These are phyloP conservation scores for Drosophila miranda DNA, from an alignment of 1,140 invertebrate genomes.

Conservation along the genomic window DNA sequence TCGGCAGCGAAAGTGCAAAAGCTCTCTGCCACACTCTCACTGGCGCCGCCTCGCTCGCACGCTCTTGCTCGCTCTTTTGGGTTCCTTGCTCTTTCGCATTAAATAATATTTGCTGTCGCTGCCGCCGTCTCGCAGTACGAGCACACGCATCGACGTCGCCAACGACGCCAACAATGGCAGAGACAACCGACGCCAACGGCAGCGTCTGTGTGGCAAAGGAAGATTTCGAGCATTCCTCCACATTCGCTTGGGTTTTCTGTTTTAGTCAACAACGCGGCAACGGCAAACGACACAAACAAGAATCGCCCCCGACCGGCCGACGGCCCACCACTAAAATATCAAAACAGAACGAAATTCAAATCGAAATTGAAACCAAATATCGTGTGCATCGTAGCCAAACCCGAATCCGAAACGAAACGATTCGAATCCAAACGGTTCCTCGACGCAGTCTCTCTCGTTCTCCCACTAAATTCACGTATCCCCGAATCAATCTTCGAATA, in stretches of 20 bases:
- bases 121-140: slow-evolving; percentile 7
- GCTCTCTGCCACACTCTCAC: slow-evolving; percentile 18
- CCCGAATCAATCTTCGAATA: too few species aligned
- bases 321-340: background rate
- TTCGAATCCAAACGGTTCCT: background rate
- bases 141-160: slow-evolving; percentile 18
- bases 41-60: slow-evolving; percentile 6
- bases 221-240: slow-evolving; percentile 61
- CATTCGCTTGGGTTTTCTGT: slow-evolving; percentile 53
- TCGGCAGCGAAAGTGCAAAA: slow-evolving; percentile 49
- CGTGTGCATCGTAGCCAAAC: slow-evolving; percentile 1
- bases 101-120: slow-evolving; percentile 60
- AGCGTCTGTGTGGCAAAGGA: slow-evolving; percentile 25
- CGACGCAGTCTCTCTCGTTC: too few species aligned
- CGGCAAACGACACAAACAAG: slow-evolving; percentile 38
- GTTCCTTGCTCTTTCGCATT: slow-evolving; percentile 49
- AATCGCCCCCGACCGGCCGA: slow-evolving; percentile 1
- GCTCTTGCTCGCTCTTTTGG: background rate
- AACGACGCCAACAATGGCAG: slow-evolving; percentile 2
- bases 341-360: slow-evolving; percentile 6
- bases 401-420: slow-evolving; percentile 1
- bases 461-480: too few species aligned
- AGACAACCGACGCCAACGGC: slow-evolving; percentile 3
- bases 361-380: background rate
- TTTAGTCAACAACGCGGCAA: slow-evolving; percentile 70